These are phyloP conservation scores for Etheostoma perlongum DNA, from an alignment of 2,797 vertebrate species.

Conservation along the genomic window DNA sequence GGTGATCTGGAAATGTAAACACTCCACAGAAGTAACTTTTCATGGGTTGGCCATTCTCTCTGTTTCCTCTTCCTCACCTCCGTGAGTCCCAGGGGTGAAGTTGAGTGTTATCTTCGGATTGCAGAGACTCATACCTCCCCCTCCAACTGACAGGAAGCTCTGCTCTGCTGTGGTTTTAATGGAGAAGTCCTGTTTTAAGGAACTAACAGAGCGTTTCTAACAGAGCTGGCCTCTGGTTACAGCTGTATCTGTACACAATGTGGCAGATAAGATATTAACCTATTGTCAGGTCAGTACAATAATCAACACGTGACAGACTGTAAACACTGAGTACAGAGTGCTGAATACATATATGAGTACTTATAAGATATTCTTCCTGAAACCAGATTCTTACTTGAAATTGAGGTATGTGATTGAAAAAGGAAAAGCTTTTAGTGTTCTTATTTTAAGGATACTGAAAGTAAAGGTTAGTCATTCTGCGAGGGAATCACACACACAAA, in stretches of 20 bases:
- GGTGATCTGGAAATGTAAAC: constrained; percentile 64
- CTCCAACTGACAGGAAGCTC: constrained; percentile 69
- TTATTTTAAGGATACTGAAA: constrained; percentile 22
- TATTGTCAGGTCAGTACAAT: constrained; percentile 5
- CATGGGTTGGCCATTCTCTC: constrained; percentile 38
- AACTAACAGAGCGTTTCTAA: constrained; percentile 56
- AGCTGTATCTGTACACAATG: constrained; percentile 1
- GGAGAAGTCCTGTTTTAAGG: constrained; percentile 37
- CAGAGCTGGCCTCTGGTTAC: constrained; percentile 32
- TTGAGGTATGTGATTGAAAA: not conserved
- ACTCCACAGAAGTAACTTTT: constrained; percentile 40
- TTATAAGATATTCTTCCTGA: not conserved
- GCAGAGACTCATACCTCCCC: constrained; percentile 62
- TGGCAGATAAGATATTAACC: constrained; percentile 45
- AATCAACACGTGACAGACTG: constrained; percentile 15
- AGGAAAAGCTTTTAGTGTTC: constrained; percentile 3
- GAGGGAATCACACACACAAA: constrained; percentile 36
- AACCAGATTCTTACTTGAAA: not conserved
- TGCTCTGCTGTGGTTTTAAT: constrained; percentile 41
- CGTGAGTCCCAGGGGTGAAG: constrained; percentile 51
- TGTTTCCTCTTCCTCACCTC: constrained; percentile 77
- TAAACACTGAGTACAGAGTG: constrained; percentile 17
- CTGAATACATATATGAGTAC: not conserved
- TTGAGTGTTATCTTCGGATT: constrained; percentile 75
- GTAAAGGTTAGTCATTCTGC: constrained; percentile 19